Evolutionary conservation across 2,113 vertebrate species (phyloP), one percentile per base, ranked within the genome.

Genomic region (Phyllostomus hastatus): DNA sequence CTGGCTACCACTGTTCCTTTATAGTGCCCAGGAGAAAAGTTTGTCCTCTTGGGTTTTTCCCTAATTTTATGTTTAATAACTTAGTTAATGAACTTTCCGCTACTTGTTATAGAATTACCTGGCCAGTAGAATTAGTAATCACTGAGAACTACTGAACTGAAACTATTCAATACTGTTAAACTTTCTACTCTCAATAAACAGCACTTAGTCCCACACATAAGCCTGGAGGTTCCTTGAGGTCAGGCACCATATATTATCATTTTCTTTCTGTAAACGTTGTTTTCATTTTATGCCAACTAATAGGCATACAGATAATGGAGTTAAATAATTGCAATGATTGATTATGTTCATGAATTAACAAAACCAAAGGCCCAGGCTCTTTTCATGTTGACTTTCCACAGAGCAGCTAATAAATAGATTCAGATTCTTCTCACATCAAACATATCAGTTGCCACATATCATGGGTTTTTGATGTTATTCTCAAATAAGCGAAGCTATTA

Each of bases 61-160:
- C 22, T n/a, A 72, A 11, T 91, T 41, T 33, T 73, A 78, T 31
- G 26, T 91, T 86, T 90, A 88, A n/a, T 43, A 87, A 73, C 54
- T 93, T 48, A 70, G 4, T 78, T 78, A 64, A 82, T 69, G 73
- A 86, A 16, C 2, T 20, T 73, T 50, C 92, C 10, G n/a, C 17
- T 31, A 52, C 35, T 91, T 82, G 24, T 91, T 91, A 54, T 38
- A 26, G 41, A 93, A 93, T 93, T 89, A 82, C 89, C 79, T 93
- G 73, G 46, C 67, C 75, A 81, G 67, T 75, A 89, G n/a, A 80
- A 95, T 41, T 83, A 89, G n/a, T 81, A 90, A 78, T 67, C 24
- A 33, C 35, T 87, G 59, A 57, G 28, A 87, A 86, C 10, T 70
- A 19, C 43, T 43, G 41, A 91, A 70, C 28, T 46, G 28, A 94